Conservation (phyloP, 1,140 invertebrate species). For the Pogonus chalceus region DNA sequence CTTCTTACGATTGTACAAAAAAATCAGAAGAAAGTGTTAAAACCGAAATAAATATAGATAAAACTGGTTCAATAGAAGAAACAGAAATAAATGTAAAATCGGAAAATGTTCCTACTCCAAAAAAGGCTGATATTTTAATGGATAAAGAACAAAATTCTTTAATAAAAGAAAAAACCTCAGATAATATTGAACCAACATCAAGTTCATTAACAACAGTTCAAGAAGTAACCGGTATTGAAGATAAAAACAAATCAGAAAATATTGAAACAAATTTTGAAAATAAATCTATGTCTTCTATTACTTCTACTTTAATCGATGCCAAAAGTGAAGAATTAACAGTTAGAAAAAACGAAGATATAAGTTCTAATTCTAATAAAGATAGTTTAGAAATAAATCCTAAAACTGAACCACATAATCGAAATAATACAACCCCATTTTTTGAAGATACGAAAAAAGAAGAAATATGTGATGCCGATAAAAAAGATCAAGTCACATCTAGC, state of each 20-base stretch:
- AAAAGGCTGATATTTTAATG: neutral
- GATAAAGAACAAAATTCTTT: no score
- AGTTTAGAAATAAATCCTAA: conserved; percentile 12
- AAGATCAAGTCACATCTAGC: no score
- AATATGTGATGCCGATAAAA: neutral
- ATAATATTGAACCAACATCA: no score
- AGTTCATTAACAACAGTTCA: no score
- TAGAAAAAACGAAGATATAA: conserved; percentile 37
- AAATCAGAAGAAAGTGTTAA: conserved; percentile 9
- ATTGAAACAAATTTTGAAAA: neutral
- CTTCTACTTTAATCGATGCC: conserved; percentile 29
- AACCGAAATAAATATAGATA: conserved; percentile 29
- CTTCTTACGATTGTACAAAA: conserved; percentile 30
- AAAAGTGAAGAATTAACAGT: conserved; percentile 31
- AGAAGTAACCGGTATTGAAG: conserved; percentile 1
- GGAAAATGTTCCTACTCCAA: conserved; percentile 1
- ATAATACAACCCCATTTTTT: conserved; percentile 1
- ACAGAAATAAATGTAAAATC: conserved; percentile 7
- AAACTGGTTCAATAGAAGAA: conserved; percentile 22
- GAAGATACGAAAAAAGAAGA: neutral
- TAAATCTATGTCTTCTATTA: conserved; percentile 15
- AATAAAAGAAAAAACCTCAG: no score
- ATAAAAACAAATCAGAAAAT: neutral
- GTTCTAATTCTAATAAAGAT: conserved; percentile 14
- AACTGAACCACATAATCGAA: neutral